phyloP scores from a whole-genome alignment of 1,140 invertebrate genomes.

The Pseudomyrmex concolor region DNA sequence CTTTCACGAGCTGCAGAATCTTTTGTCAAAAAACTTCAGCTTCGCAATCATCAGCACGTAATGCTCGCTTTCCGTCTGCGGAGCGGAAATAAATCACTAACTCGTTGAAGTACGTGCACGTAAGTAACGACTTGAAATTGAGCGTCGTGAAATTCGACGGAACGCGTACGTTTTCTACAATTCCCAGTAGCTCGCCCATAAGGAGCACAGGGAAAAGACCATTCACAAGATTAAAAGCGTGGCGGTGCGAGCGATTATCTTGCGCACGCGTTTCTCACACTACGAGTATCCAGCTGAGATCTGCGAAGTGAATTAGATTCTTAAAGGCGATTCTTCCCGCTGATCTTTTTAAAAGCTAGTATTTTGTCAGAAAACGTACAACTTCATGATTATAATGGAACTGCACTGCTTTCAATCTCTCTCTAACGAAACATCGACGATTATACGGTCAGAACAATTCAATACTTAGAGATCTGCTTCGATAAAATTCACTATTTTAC shows the following conservation, averaged over 20 bases:
- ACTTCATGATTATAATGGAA: constrained; percentile 2
- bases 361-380: constrained; percentile 8
- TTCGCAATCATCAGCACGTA: neutral
- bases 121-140: constrained; percentile 51
- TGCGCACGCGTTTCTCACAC: constrained; percentile 28
- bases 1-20: neutral
- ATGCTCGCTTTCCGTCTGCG: neutral
- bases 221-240: constrained; percentile 42
- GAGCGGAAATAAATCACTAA: constrained; percentile 30
- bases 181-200: neutral
- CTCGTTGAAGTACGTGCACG: constrained; percentile 32
- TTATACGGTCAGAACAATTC: neutral
- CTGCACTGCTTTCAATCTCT: neutral
- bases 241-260: constrained; percentile 12
- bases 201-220: constrained; percentile 10
- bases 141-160: constrained; percentile 30
- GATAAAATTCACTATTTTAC: neutral
- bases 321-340: constrained; percentile 23
- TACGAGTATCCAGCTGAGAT: constrained; percentile 4
- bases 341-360: constrained; percentile 15
- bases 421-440: neutral
- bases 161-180: constrained; percentile 21
- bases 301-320: constrained; percentile 34
- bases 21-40: constrained; percentile 24
- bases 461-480: neutral